phyloP scores from a whole-genome alignment of 2,113 vertebrate genomes.

The Bostrychus sinensis region DNA sequence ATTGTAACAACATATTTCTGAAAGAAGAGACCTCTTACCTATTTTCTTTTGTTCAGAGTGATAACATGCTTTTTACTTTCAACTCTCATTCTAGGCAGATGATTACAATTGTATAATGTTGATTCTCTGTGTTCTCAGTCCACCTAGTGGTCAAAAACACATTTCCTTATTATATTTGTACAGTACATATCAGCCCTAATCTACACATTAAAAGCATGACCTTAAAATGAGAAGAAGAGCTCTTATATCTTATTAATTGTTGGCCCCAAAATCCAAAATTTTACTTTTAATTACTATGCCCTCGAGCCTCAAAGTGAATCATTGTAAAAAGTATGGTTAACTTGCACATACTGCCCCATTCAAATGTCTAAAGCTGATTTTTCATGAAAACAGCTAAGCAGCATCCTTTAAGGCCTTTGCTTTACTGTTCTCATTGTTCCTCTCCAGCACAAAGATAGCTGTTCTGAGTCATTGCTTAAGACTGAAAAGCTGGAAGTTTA shows the following conservation, averaged over 20 bases:
- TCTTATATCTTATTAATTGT: not conserved
- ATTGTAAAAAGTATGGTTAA: not conserved
- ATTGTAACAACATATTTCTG: too few relatives aligned
- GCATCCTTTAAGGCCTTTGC: slow-evolving; percentile 13
- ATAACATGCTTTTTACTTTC: too few relatives aligned
- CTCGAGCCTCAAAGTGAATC: slow-evolving; percentile 4
- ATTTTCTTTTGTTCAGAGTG: too few relatives aligned
- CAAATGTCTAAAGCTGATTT: not conserved
- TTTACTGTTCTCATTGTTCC: slow-evolving; percentile 1
- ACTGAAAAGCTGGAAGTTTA: slow-evolving; percentile 44
- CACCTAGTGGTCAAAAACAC: slow-evolving; percentile 66
- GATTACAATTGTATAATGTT: slow-evolving; percentile 3
- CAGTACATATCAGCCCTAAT: not conserved
- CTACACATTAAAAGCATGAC: not conserved
- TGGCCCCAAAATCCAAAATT: not conserved
- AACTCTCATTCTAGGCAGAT: slow-evolving; percentile 1
- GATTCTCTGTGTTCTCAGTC: slow-evolving; percentile 69
- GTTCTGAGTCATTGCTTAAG: slow-evolving; percentile 27
- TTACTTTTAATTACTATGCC: slow-evolving; percentile 1
- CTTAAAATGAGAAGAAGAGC: too few relatives aligned
- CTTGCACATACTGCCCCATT: not conserved
- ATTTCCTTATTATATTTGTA: not conserved
- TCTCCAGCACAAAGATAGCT: slow-evolving; percentile 4
- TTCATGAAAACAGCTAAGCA: slow-evolving; percentile 11
- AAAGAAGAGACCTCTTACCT: too few relatives aligned